These are phyloP conservation scores for Psephotus haematonotus DNA, from an alignment of 2,113 vertebrate genomes.

Conservation along the genomic window DNA sequence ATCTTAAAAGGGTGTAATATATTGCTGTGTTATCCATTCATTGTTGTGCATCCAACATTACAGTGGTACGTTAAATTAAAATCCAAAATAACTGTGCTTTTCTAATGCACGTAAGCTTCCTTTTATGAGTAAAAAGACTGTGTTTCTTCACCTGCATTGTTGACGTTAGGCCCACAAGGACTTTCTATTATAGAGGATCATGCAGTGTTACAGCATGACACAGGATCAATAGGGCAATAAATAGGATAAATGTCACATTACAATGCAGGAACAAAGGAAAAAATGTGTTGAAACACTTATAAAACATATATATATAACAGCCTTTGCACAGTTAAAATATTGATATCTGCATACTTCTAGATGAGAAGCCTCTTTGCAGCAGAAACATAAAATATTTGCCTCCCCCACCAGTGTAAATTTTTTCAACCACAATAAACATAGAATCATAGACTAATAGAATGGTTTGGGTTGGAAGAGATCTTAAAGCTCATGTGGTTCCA, in stretches of 20 bases:
- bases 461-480: neutral
- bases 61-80: neutral
- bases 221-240: neutral
- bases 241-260: neutral
- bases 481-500: neutral
- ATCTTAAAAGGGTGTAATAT: conserved; percentile 7
- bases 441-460: neutral
- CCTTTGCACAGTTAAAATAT: neutral
- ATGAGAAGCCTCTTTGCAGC: neutral
- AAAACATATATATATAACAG: neutral
- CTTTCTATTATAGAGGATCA: neutral
- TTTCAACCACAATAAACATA: neutral
- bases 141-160: neutral
- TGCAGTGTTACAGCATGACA: neutral
- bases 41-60: neutral
- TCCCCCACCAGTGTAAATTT: neutral
- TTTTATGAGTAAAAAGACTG: neutral
- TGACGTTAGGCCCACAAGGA: neutral
- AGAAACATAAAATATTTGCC: neutral
- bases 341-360: neutral
- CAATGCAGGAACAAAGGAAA: neutral
- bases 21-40: neutral
- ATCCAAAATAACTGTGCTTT: neutral
- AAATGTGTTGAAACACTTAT: neutral
- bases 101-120: neutral